Conservation (phyloP, 2,113 vertebrate genomes). For the Lanius ludovicianus region DNA sequence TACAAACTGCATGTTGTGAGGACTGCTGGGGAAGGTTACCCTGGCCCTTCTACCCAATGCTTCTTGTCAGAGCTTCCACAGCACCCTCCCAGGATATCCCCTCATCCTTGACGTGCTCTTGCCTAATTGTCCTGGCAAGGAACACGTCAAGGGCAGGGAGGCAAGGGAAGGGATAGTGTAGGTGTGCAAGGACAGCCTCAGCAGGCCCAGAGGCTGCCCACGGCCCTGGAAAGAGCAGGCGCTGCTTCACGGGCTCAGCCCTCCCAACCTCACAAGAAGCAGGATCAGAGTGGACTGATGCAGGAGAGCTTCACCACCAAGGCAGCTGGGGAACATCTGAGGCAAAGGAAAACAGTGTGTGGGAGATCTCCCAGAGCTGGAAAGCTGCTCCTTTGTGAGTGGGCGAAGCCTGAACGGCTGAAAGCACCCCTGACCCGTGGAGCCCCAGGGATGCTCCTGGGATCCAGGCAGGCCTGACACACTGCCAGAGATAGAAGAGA, state of each 20-base stretch:
- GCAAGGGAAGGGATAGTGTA: background rate
- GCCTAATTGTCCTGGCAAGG: background rate
- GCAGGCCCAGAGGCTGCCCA: background rate
- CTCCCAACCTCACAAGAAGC: background rate
- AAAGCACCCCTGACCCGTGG: background rate
- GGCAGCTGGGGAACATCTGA: background rate
- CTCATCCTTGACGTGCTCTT: background rate
- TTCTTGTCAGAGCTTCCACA: background rate
- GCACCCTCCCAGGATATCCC: background rate
- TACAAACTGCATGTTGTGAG: background rate
- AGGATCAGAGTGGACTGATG: background rate
- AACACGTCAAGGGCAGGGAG: background rate
- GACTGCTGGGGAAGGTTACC: background rate
- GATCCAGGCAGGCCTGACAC: background rate
- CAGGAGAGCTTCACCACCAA: background rate
- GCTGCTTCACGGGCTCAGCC: background rate
- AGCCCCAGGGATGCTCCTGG: background rate
- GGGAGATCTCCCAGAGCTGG: background rate
- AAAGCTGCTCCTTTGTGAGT: background rate
- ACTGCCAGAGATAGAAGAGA: background rate
- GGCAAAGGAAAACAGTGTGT: conserved; percentile 9
- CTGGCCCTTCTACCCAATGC: background rate
- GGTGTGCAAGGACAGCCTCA: background rate
- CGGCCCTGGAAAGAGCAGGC: background rate
- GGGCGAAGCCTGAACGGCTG: background rate